phyloP scores from a whole-genome alignment of 2,797 vertebrate species.

The Limnodromus scolopaceus region DNA sequence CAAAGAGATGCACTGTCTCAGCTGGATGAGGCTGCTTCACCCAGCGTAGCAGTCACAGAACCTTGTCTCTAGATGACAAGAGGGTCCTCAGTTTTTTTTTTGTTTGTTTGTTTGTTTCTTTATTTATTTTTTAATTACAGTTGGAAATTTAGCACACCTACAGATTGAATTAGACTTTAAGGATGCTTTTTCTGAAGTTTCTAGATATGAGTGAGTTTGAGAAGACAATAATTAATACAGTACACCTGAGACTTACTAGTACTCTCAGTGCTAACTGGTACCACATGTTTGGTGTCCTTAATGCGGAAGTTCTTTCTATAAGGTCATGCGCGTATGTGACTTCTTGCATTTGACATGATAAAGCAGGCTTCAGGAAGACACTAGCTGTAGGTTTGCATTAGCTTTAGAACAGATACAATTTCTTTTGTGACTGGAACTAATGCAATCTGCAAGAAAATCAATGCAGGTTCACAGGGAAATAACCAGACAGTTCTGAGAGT shows the following conservation, averaged over 20 bases:
- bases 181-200: neutral
- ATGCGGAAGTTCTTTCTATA: neutral
- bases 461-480: conserved; percentile 59
- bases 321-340: neutral
- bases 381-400: conserved; percentile 52
- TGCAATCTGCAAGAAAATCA: conserved; percentile 71
- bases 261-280: neutral
- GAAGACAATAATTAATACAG: neutral
- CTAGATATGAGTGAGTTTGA: neutral
- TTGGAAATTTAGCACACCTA: neutral
- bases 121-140: neutral
- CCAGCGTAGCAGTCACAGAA: neutral
- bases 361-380: conserved; percentile 31
- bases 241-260: neutral
- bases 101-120: neutral
- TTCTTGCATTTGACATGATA: neutral
- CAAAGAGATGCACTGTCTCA: neutral
- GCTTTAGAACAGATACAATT: conserved; percentile 30
- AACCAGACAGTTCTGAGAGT: conserved; percentile 17
- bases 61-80: neutral
- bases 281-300: neutral
- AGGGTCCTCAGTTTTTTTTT: neutral
- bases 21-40: neutral
- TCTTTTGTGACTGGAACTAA: conserved; percentile 66
- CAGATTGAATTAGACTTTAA: neutral